A percentile compares a stretch with the other conserved stretches of the same genome.
These are phyloP conservation scores for Lipophrys pholis DNA, from an alignment of 2,113 vertebrate genomes.

Conservation along the genomic window DNA sequence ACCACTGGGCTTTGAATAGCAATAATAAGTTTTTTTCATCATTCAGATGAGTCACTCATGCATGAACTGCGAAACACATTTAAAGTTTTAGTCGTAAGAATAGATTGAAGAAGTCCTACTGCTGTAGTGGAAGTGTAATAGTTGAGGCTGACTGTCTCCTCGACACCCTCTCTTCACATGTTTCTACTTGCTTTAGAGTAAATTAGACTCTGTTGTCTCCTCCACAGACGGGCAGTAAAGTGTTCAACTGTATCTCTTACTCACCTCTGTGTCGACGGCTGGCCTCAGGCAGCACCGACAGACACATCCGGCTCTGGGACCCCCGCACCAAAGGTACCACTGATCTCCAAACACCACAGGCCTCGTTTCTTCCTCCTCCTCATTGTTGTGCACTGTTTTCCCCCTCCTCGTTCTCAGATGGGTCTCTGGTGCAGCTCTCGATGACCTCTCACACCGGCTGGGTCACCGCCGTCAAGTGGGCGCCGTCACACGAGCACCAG, in stretches of 20 bases:
- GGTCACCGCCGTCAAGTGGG: constrained; percentile 96
- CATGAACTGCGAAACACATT: no score
- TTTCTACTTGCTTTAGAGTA: no score
- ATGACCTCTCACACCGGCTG: constrained; percentile 97
- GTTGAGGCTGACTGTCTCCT: no score
- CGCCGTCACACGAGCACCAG: constrained; percentile 92
- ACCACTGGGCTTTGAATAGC: no score
- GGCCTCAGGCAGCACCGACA: constrained; percentile 93
- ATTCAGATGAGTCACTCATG: no score
- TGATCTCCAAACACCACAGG: background rate
- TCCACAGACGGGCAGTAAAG: constrained; percentile 93
- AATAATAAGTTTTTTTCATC: no score
- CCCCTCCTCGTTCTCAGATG: constrained; percentile 83
- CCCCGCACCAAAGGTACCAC: constrained; percentile 91
- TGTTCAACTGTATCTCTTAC: constrained; percentile 95
- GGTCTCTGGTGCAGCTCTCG: constrained; percentile 92
- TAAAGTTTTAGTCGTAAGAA: no score
- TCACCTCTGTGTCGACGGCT: constrained; percentile 92
- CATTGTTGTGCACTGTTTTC: background rate
- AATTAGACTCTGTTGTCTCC: background rate
- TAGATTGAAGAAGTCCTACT: no score
- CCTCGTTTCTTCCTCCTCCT: background rate
- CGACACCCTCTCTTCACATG: no score
- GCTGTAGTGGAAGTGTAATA: no score
- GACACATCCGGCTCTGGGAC: constrained; percentile 96